Conservation (phyloP, 2,888 invertebrate species). For the Calameuta pallipes region DNA sequence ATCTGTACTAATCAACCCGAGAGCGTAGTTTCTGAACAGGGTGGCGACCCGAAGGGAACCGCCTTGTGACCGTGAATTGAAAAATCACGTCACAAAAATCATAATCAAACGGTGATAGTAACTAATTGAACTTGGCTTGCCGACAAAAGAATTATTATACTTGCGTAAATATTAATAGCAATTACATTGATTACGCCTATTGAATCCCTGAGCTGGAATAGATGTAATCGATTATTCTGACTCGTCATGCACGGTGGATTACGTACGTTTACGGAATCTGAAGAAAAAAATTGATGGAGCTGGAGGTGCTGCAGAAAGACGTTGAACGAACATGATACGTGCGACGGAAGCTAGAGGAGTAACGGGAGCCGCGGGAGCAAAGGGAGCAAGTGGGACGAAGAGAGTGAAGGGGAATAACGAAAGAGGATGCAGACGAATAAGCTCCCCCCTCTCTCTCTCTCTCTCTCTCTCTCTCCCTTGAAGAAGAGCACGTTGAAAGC, state of each 20-base stretch:
- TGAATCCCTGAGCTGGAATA: too few relatives aligned
- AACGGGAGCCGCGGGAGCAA: slow-evolving; percentile 10
- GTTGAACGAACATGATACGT: neutral
- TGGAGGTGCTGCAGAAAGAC: too few relatives aligned
- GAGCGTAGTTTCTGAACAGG: too few relatives aligned
- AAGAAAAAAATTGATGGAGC: too few relatives aligned
- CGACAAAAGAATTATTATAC: neutral
- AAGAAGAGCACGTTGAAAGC: slow-evolving; percentile 53
- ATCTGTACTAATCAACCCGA: too few relatives aligned
- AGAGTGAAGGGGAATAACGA: slow-evolving; percentile 18
- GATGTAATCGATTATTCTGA: too few relatives aligned
- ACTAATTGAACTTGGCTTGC: slow-evolving; percentile 18
- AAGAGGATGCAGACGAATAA: slow-evolving; percentile 25
- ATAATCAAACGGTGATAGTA: too few relatives aligned
- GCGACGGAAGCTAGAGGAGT: slow-evolving; percentile 14
- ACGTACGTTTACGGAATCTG: too few relatives aligned
- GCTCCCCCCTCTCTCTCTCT: slow-evolving; percentile 12
- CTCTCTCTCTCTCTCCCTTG: slow-evolving; percentile 31
- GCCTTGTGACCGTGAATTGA: too few relatives aligned
- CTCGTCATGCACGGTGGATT: too few relatives aligned
- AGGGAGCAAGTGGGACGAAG: slow-evolving; percentile 7
- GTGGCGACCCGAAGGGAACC: too few relatives aligned
- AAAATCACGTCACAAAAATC: too few relatives aligned
- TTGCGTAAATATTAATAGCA: neutral
- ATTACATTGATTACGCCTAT: neutral